These are phyloP conservation scores for Plutomurus gul DNA, from an alignment of 1,140 invertebrate species.

Conservation along the genomic window DNA sequence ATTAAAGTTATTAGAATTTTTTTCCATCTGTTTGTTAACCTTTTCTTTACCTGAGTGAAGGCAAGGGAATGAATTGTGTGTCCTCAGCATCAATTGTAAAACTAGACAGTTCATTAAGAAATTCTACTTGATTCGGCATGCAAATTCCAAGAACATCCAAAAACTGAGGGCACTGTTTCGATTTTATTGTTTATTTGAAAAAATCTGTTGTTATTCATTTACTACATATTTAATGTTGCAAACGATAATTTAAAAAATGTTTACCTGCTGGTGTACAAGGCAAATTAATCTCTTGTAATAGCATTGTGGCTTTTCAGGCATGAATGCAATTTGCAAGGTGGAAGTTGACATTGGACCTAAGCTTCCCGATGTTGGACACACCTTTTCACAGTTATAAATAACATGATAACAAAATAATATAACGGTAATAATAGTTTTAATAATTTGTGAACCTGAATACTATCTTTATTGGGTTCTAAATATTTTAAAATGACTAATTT, in stretches of 20 bases:
- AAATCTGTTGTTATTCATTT: neutral
- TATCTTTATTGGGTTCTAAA: too few relatives aligned
- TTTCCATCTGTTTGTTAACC: neutral
- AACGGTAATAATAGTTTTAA: neutral
- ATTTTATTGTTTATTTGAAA: too few relatives aligned
- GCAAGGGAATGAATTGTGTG: conserved; percentile 26
- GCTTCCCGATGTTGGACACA: conserved; percentile 16
- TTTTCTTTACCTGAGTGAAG: neutral
- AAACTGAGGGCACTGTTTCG: conserved; percentile 32
- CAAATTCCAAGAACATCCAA: conserved; percentile 27
- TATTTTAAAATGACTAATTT: too few relatives aligned
- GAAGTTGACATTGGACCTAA: neutral
- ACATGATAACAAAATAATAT: neutral
- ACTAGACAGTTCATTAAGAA: neutral
- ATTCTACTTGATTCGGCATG: conserved; percentile 1
- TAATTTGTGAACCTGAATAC: neutral
- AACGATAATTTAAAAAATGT: neutral
- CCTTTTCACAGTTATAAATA: neutral
- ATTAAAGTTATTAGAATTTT: too few relatives aligned
- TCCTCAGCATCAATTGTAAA: neutral
- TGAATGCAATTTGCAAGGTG: conserved; percentile 6
- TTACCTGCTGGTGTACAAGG: conserved; percentile 30
- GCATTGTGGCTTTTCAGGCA: conserved; percentile 27
- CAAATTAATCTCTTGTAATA: conserved; percentile 35
- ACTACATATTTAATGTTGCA: neutral